phyloP scores from a whole-genome alignment of 2,113 vertebrate genomes.

The Eurystomus gularis region DNA sequence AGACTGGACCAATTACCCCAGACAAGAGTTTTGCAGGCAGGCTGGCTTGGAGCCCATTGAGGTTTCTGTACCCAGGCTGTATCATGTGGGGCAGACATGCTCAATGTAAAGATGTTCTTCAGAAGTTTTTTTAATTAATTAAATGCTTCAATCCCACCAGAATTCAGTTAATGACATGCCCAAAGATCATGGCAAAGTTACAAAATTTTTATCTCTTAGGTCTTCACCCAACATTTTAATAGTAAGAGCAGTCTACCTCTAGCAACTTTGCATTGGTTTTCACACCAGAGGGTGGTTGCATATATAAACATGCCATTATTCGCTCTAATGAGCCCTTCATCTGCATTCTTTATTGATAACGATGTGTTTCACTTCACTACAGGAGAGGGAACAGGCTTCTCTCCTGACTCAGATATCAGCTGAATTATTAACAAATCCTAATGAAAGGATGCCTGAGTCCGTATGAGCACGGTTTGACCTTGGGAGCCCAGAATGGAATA shows the following conservation, averaged over 20 bases:
- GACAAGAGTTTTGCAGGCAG: not conserved
- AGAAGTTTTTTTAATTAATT: not conserved
- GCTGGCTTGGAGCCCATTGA: not conserved
- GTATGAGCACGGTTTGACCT: not conserved
- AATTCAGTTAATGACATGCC: not conserved
- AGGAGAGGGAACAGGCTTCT: not conserved
- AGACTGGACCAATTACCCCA: not conserved
- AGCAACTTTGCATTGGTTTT: not conserved
- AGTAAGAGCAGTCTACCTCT: not conserved
- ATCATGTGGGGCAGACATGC: not conserved
- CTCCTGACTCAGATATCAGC: not conserved
- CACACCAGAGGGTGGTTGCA: not conserved
- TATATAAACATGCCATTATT: not conserved
- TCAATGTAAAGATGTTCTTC: not conserved
- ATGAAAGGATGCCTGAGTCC: not conserved
- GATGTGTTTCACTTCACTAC: not conserved
- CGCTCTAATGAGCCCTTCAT: not conserved
- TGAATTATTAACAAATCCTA: slow-evolving; percentile 62
- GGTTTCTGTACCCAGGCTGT: not conserved
- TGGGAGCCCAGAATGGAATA: slow-evolving; percentile 17
- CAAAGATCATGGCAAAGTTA: not conserved
- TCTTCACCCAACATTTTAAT: not conserved
- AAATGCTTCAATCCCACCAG: not conserved
- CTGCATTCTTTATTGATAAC: not conserved
- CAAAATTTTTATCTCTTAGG: not conserved